Evolutionary conservation across 2,797 vertebrate genomes (phyloP).

Genomic region (Hoplostethus atlanticus): DNA sequence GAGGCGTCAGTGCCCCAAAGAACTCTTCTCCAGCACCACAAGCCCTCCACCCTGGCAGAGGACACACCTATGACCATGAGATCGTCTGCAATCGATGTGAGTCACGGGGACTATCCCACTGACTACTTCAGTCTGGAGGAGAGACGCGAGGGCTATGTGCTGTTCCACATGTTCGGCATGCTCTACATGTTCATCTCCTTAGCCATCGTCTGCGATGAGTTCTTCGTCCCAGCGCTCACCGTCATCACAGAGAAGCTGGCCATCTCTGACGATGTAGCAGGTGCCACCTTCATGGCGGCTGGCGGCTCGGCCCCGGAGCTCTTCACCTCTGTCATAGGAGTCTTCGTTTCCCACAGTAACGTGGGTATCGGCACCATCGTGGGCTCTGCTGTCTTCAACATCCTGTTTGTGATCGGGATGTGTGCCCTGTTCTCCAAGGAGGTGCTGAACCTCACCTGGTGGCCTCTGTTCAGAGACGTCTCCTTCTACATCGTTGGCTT

Average conservation of each 20-base stretch:
- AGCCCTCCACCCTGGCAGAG: constrained; percentile 69
- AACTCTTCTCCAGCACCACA: constrained; percentile 90
- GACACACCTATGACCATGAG: constrained; percentile 73
- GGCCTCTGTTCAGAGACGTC: constrained; percentile 97
- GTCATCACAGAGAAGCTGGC: constrained; percentile 94
- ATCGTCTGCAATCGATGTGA: constrained; percentile 66
- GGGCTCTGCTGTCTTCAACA: constrained; percentile 97
- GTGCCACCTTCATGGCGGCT: constrained; percentile 98
- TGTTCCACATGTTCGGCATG: constrained; percentile 94
- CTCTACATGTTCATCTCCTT: constrained; percentile 98
- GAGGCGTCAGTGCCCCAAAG: constrained; percentile 81
- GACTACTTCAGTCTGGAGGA: constrained; percentile 92
- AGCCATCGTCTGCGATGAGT: constrained; percentile 97
- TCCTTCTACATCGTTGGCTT: constrained; percentile 95
- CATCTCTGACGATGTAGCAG: constrained; percentile 97
- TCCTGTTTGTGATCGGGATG: constrained; percentile 98
- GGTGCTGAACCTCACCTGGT: constrained; percentile 97
- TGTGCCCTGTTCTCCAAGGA: constrained; percentile 97
- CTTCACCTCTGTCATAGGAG: constrained; percentile 97
- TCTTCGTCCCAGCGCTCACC: constrained; percentile 96
- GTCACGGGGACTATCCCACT: constrained; percentile 91
- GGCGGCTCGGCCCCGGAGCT: constrained; percentile 97
- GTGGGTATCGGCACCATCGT: constrained; percentile 98
- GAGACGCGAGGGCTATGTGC: constrained; percentile 89
- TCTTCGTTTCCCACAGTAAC: constrained; percentile 96